phyloP scores from a whole-genome alignment of 1,140 invertebrate genomes.

The Eriosoma lanigerum region DNA sequence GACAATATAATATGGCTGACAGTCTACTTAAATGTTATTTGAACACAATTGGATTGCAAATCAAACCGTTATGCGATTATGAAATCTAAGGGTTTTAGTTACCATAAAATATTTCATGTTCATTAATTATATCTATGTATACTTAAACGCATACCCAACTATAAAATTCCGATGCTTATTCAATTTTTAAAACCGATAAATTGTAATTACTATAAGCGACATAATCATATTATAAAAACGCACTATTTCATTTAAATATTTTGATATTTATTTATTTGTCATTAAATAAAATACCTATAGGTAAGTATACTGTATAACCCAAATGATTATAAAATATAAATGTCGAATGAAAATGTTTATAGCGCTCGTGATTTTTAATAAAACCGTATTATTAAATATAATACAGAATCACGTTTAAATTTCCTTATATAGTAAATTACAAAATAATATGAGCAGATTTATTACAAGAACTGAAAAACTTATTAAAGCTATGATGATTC shows the following conservation, averaged over 20 bases:
- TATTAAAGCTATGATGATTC: no score
- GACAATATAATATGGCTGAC: constrained; percentile 13
- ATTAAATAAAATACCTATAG: no score
- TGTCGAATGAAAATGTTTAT: background rate
- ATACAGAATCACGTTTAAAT: background rate
- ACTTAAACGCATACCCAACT: background rate
- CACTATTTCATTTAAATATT: no score
- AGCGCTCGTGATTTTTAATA: background rate
- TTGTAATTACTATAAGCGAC: no score
- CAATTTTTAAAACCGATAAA: background rate
- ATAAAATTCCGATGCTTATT: background rate
- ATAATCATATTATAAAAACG: no score
- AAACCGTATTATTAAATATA: background rate
- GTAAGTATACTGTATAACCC: background rate
- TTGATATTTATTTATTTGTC: no score
- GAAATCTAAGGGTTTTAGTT: background rate
- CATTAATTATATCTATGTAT: no score
- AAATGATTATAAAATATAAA: background rate
- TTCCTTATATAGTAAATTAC: background rate
- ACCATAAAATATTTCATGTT: constrained; percentile 24
- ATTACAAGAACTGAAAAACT: no score
- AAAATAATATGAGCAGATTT: background rate
- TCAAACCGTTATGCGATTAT: constrained; percentile 16
- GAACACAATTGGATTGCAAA: constrained; percentile 36
- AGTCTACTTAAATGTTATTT: constrained; percentile 28